A percentile compares a stretch with the other conserved stretches of the same genome.
Conservation (phyloP, 2,888 invertebrate species). For the Apoderus coryli region DNA sequence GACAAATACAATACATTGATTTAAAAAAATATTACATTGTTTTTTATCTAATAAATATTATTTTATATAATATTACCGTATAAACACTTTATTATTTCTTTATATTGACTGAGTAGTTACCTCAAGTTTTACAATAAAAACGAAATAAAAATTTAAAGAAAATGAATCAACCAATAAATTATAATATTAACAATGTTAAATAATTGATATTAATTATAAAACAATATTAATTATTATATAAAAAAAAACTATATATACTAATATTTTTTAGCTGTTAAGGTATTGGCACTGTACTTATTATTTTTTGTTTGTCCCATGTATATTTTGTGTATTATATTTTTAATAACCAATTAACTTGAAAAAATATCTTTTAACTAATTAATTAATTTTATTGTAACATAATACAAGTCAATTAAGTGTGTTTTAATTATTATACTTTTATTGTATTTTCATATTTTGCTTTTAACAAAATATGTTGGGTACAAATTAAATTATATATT, state of each 20-base stretch:
- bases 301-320: conserved; percentile 20
- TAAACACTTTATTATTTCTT: too few relatives aligned
- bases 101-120: conserved; percentile 26
- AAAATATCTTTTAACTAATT: conserved; percentile 17
- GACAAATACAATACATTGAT: too few relatives aligned
- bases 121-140: conserved; percentile 21
- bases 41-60: too few relatives aligned
- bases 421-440: too few relatives aligned
- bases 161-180: conserved; percentile 8
- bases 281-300: conserved; percentile 26
- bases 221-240: conserved; percentile 15
- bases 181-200: conserved; percentile 12
- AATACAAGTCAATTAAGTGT: conserved; percentile 26
- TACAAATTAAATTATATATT: too few relatives aligned
- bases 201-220: conserved; percentile 15
- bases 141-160: conserved; percentile 11
- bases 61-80: too few relatives aligned
- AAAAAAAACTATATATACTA: conserved; percentile 11
- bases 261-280: conserved; percentile 19
- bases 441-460: too few relatives aligned
- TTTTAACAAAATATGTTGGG: too few relatives aligned
- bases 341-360: conserved; percentile 15
- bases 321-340: conserved; percentile 20
- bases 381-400: conserved; percentile 20
- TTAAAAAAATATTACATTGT: too few relatives aligned